A percentile compares a stretch with the other conserved stretches of the same genome.
Evolutionary conservation across 2,888 invertebrate genomes (phyloP).

Genomic region (Xestia xanthographa): DNA sequence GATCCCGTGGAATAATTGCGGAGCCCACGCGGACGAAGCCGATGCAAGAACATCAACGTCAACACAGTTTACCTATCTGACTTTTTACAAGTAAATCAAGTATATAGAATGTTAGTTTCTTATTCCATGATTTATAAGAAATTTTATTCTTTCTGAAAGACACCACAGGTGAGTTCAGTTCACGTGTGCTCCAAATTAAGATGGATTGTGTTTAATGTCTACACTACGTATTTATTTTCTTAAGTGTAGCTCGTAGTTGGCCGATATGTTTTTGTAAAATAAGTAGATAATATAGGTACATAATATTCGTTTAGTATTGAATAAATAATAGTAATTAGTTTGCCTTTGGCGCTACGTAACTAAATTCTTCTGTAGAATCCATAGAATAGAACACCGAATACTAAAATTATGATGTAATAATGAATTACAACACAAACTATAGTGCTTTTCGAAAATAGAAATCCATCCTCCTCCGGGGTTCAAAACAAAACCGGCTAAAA

Average conservation of each 20-base stretch:
- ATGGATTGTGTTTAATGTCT: conserved; percentile 24
- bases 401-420: not conserved
- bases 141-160: conserved; percentile 30
- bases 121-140: conserved; percentile 41
- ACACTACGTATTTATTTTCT: not conserved
- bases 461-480: not conserved
- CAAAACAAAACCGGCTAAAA: conserved; percentile 4
- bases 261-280: not conserved
- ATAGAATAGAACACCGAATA: not conserved
- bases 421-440: not conserved
- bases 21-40: no score
- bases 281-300: not conserved
- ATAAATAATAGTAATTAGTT: not conserved
- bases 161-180: conserved; percentile 39
- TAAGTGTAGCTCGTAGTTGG: not conserved
- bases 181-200: conserved; percentile 39
- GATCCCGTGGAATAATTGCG: no score
- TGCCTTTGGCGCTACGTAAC: not conserved
- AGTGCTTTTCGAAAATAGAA: conserved; percentile 7
- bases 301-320: not conserved
- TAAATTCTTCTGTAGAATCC: not conserved
- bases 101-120: conserved; percentile 7
- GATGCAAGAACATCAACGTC: conserved; percentile 3
- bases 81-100: conserved; percentile 16
- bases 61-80: not conserved